Evolutionary conservation across 2,888 invertebrate genomes (phyloP).

Genomic region (Drosophila meridionalis): DNA sequence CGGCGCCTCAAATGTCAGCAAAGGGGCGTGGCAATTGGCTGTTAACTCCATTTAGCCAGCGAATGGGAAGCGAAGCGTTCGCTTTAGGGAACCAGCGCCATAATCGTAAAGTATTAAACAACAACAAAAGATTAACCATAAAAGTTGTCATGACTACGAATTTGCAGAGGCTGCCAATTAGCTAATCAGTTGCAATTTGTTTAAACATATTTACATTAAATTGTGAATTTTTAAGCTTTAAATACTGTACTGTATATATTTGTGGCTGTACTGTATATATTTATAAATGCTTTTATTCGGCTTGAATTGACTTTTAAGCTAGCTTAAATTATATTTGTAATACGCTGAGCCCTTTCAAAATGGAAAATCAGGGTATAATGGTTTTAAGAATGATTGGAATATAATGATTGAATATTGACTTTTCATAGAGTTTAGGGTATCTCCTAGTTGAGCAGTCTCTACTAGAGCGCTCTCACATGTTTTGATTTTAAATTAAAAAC

Average conservation of each 20-base stretch:
- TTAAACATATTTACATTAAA: neutral
- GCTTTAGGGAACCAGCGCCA: neutral
- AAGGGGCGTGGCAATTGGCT: slow-evolving; percentile 20
- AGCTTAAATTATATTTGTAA: no score
- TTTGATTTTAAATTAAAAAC: no score
- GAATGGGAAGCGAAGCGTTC: neutral
- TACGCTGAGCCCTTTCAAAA: no score
- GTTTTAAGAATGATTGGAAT: no score
- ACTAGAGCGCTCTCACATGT: no score
- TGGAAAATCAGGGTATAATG: no score
- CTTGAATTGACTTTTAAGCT: no score
- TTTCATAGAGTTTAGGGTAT: no score
- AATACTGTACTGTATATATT: neutral
- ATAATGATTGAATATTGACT: no score
- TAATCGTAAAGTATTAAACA: slow-evolving; percentile 7
- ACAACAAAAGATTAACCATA: neutral
- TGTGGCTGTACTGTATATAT: no score
- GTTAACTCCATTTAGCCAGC: neutral
- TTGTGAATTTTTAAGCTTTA: neutral
- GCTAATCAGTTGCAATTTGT: neutral
- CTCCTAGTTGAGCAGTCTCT: no score
- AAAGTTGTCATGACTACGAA: neutral
- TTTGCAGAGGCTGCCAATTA: neutral
- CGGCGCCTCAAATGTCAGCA: slow-evolving; percentile 57
- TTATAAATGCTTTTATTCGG: no score